phyloP scores from a whole-genome alignment of 1,140 invertebrate species.

The Geopemphigus sp. region DNA sequence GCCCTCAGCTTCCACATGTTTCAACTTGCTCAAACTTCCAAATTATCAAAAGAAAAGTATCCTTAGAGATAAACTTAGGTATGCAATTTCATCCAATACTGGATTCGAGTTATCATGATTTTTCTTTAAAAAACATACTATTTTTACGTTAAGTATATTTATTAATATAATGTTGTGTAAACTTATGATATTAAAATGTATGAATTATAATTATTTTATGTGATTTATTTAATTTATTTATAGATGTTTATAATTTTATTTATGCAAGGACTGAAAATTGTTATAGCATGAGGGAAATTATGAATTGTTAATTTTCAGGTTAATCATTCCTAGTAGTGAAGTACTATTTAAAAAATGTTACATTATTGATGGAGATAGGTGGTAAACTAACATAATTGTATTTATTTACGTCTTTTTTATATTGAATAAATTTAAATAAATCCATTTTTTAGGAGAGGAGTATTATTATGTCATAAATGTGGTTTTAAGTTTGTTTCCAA shows the following conservation, averaged over 20 bases:
- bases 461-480: neutral
- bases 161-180: neutral
- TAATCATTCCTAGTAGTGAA: slow-evolving; percentile 20
- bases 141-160: neutral
- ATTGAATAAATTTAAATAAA: neutral
- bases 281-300: neutral
- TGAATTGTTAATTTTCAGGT: neutral
- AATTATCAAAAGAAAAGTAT: slow-evolving; percentile 98
- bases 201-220: slow-evolving; percentile 16
- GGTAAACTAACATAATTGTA: neutral
- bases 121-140: neutral
- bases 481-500: too few species aligned
- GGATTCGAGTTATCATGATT: slow-evolving; percentile 94
- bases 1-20: slow-evolving; percentile 98
- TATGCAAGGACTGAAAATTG: slow-evolving; percentile 19
- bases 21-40: slow-evolving; percentile 96
- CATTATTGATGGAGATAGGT: neutral
- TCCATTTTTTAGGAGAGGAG: too few species aligned
- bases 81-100: slow-evolving; percentile 95
- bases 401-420: neutral
- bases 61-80: slow-evolving; percentile 91
- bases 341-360: neutral
- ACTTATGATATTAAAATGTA: slow-evolving; percentile 1
- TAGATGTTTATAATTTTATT: neutral
- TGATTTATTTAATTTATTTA: neutral